Conservation (phyloP, 2,888 invertebrate species). For the Drosophila anomalata region DNA sequence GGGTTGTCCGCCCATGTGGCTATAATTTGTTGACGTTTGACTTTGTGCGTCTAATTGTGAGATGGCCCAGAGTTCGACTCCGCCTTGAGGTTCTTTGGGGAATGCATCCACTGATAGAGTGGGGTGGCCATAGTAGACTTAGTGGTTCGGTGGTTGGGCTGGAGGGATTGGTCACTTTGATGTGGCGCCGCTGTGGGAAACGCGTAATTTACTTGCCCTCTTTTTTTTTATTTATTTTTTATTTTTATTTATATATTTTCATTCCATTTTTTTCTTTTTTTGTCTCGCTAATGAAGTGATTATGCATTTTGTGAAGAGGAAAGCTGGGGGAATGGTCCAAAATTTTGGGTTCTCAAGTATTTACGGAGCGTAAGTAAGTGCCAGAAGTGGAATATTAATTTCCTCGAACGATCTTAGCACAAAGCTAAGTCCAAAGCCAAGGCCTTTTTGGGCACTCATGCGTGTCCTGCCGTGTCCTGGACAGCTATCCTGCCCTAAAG, state of each 20-base stretch:
- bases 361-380: constrained; percentile 77
- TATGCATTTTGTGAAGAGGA: constrained; percentile 49
- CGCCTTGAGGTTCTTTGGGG: constrained; percentile 32
- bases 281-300: constrained; percentile 72
- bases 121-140: neutral
- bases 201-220: constrained; percentile 77
- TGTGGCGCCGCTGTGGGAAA: constrained; percentile 81
- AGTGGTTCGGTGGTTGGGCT: constrained; percentile 4
- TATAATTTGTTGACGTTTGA: constrained; percentile 80
- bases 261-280: constrained; percentile 2
- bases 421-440: constrained; percentile 20
- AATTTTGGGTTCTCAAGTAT: constrained; percentile 56
- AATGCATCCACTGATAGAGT: constrained; percentile 23
- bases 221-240: constrained; percentile 18
- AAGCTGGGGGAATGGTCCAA: neutral
- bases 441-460: constrained; percentile 53
- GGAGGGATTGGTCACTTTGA: constrained; percentile 80
- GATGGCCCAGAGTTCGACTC: constrained; percentile 26
- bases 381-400: constrained; percentile 80
- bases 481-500: constrained; percentile 36
- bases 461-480: constrained; percentile 56
- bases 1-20: constrained; percentile 70
- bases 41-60: constrained; percentile 78
- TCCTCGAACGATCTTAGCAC: constrained; percentile 60
- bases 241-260: constrained; percentile 2